Percentiles rank a stretch among this genome's conserved stretches.
These are phyloP conservation scores for Folsomia manolachei DNA, from an alignment of 2,888 invertebrate genomes.

Conservation along the genomic window DNA sequence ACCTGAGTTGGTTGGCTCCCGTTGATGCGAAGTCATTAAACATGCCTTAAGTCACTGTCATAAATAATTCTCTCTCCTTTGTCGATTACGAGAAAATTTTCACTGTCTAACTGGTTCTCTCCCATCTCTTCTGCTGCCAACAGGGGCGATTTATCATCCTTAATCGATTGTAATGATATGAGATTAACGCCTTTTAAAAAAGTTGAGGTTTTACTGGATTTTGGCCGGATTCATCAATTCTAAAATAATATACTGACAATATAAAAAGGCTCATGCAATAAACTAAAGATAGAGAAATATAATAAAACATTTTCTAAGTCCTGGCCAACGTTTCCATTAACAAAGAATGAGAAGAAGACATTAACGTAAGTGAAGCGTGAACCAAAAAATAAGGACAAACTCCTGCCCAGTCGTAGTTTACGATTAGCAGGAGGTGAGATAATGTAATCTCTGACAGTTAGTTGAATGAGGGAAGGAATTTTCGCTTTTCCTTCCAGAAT, in stretches of 20 bases:
- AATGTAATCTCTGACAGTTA: not conserved
- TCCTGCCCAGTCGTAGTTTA: not conserved
- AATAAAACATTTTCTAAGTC: no score
- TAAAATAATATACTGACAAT: no score
- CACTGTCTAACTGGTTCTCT: not conserved
- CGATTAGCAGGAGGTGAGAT: not conserved
- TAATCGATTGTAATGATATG: not conserved
- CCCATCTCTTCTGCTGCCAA: not conserved
- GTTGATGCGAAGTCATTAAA: not conserved
- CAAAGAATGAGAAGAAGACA: no score
- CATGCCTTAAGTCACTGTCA: not conserved
- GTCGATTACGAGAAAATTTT: not conserved
- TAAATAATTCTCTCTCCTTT: not conserved
- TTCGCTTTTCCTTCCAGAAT: not conserved
- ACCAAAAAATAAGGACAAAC: not conserved
- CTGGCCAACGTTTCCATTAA: no score
- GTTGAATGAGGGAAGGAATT: not conserved
- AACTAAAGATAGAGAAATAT: no score
- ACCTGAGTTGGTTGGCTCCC: no score
- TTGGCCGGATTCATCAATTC: no score
- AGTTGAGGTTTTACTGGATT: no score
- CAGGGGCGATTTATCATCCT: not conserved
- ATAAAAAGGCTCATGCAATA: no score
- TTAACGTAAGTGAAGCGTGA: no score
- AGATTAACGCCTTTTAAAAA: not conserved